Conservation (phyloP, 2,888 invertebrate genomes). For the Heliconius sara region DNA sequence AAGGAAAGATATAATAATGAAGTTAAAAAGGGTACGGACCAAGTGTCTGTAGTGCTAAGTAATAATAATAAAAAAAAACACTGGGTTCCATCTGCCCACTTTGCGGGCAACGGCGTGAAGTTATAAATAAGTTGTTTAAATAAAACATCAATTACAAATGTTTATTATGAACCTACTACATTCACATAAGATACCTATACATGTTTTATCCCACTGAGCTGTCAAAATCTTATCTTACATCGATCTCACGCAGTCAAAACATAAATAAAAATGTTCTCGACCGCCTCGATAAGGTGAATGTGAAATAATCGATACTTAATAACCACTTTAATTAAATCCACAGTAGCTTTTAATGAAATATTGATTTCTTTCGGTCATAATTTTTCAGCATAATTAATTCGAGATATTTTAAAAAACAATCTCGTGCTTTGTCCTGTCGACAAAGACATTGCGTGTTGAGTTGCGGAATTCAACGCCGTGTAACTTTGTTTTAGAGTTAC, state of each 20-base stretch:
- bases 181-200: neutral
- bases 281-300: neutral
- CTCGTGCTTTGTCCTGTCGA: no score
- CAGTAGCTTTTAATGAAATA: slow-evolving; percentile 2
- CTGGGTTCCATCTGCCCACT: neutral
- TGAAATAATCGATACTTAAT: slow-evolving; percentile 2
- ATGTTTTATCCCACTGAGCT: neutral
- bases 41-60: no score
- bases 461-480: neutral
- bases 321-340: neutral
- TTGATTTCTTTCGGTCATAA: neutral
- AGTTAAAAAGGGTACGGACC: no score
- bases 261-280: neutral
- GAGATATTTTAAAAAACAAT: neutral
- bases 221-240: neutral
- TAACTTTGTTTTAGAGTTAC: neutral
- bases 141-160: no score
- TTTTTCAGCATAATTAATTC: neutral
- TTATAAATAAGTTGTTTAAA: neutral
- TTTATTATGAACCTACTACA: neutral
- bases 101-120: neutral
- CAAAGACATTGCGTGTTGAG: no score
- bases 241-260: neutral
- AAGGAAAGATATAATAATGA: no score
- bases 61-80: no score